phyloP scores from a whole-genome alignment of 2,113 vertebrate genomes.

The Guaruba guarouba region DNA sequence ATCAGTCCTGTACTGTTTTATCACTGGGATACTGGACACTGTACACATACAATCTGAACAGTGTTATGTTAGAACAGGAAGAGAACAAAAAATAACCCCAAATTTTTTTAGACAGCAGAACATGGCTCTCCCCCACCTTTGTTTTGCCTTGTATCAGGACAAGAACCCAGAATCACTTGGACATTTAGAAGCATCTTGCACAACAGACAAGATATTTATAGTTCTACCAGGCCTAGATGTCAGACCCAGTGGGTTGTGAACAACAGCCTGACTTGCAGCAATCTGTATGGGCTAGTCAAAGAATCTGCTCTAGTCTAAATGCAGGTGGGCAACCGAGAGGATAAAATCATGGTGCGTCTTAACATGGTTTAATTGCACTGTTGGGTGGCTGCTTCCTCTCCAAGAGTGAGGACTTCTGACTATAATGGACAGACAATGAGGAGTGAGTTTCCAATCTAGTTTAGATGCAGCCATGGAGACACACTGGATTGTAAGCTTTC shows the following conservation, averaged over 20 bases:
- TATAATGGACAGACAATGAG: neutral
- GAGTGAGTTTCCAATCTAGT: neutral
- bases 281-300: neutral
- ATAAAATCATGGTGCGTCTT: neutral
- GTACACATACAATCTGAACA: neutral
- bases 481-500: neutral
- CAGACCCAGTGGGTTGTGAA: neutral
- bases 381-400: neutral
- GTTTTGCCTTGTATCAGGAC: neutral
- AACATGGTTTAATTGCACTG: neutral
- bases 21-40: neutral
- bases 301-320: neutral
- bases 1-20: neutral
- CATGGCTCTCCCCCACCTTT: neutral
- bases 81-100: rapidly evolving
- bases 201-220: neutral
- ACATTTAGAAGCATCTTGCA: neutral
- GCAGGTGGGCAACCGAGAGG: neutral
- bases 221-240: neutral
- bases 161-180: neutral
- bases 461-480: neutral
- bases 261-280: neutral
- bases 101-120: neutral
- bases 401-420: neutral
- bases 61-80: neutral